Base-by-base conservation (phyloP, 2,797 vertebrate species). In the Echiichthys vipera region DNA sequence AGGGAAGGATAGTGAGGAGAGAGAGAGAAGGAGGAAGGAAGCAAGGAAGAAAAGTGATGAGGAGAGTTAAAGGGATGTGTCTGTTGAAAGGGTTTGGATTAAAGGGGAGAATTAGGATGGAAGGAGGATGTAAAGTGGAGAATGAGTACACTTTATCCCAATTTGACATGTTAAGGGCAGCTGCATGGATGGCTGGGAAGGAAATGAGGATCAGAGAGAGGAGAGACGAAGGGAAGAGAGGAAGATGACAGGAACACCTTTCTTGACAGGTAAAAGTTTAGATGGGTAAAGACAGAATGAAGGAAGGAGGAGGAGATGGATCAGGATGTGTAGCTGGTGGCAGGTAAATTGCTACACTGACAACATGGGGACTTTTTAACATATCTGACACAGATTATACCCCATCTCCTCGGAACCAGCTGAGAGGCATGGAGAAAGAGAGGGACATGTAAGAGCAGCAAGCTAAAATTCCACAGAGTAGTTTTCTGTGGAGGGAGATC, bases 321-420 rank as follows among this genome's bases (percentile, higher is more conserved):
- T 87, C 43, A 53, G 84, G 73, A 80, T 75, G 50, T 62, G 80
- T 73, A 78, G 81, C 69, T 50, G 51, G 57, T 88, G 88, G 79
- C 85, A 86, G 87, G 84, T 88, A 85, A 90, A 91, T 84, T 87
- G 85, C 83, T 78, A 74, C 72, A 76, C 81, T 78, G 79, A 85
- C 82, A 91, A 84, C 81, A 80, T 39, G 50, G 80, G 51, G 78
- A 76, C 84, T 71, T 86, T 81, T 79, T 71, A 87, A 83, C 83
- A 76, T 71, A 84, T n/a, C n/a, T 80, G 78, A 68, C 7, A 57
- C 76, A 87, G 86, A 90, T 90, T 86, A 88, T 58, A 83, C 46
- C 46, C 67, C 66, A 30, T 85, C 78, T 75, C 50, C 59, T 83
- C 74, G 65, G 81, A 90, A 74, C 74, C 72, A 22, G 81, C 65